Conservation (phyloP, 1,140 invertebrate genomes). For the Oncopeltus fasciatus region DNA sequence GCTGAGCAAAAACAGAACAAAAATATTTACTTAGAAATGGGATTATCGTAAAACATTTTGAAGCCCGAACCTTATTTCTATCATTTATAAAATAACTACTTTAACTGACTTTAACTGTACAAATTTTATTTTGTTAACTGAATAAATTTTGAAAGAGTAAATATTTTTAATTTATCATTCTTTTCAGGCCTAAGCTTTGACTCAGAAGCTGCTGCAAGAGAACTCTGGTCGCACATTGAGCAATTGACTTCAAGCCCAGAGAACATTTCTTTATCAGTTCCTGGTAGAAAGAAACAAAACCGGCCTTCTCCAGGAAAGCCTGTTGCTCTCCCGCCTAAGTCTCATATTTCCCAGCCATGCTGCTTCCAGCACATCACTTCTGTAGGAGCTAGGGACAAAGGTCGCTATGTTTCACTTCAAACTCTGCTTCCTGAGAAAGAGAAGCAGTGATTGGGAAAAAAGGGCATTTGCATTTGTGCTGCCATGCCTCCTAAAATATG, state of each 20-base stretch:
- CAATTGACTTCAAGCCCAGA: slow-evolving; percentile 60
- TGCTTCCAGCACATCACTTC: slow-evolving; percentile 76
- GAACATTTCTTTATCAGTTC: slow-evolving; percentile 58
- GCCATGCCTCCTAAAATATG: too few relatives aligned
- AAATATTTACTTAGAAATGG: too few relatives aligned
- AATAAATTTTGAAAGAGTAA: too few relatives aligned
- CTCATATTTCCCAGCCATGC: slow-evolving; percentile 72
- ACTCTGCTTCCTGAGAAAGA: slow-evolving; percentile 12
- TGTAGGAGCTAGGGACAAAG: slow-evolving; percentile 48
- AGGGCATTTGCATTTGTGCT: too few relatives aligned
- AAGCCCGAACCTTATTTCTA: too few relatives aligned
- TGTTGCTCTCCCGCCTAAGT: slow-evolving; percentile 56
- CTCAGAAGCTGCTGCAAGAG: slow-evolving; percentile 51
- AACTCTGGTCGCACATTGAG: slow-evolving; percentile 53
- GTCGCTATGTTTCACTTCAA: slow-evolving; percentile 13
- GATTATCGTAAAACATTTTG: too few relatives aligned
- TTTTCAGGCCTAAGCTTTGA: slow-evolving; percentile 44
- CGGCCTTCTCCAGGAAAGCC: slow-evolving; percentile 30
- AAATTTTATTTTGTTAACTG: too few relatives aligned
- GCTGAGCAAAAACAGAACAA: too few relatives aligned
- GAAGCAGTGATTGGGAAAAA: slow-evolving; percentile 2
- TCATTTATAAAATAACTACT: too few relatives aligned
- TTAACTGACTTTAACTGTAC: too few relatives aligned
- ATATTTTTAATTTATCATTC: not conserved
- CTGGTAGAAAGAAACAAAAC: slow-evolving; percentile 42